These are phyloP conservation scores for Microtus oregoni DNA, from an alignment of 2,113 vertebrate genomes.

Conservation along the genomic window DNA sequence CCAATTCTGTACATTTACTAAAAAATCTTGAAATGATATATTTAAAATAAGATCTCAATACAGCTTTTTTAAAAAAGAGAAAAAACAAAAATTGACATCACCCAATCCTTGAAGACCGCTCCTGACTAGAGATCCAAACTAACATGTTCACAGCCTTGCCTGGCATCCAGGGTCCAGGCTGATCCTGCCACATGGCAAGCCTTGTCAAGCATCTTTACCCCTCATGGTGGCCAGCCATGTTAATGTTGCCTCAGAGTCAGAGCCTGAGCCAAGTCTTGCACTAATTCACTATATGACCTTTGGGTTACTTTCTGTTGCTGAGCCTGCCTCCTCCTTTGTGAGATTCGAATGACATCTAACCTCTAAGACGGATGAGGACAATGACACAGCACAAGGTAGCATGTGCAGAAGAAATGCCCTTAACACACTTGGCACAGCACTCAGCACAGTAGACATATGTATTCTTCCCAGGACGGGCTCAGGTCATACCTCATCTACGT, in stretches of 20 bases:
- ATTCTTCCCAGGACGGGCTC: not conserved
- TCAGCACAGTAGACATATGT: not conserved
- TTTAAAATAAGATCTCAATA: conserved; percentile 38
- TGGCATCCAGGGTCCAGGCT: not conserved
- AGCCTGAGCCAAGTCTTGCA: not conserved
- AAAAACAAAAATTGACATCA: not conserved
- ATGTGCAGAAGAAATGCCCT: not conserved
- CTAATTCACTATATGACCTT: not conserved
- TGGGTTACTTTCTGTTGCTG: not conserved
- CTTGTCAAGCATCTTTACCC: not conserved
- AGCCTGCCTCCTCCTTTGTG: not conserved
- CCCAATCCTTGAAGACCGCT: not conserved
- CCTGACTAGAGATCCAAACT: not conserved
- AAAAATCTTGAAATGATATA: not conserved
- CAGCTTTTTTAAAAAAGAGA: not conserved
- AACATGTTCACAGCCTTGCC: not conserved
- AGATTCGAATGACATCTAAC: not conserved
- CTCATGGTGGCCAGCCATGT: not conserved
- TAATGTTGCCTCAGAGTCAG: not conserved
- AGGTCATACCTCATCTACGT: not conserved
- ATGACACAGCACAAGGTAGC: not conserved
- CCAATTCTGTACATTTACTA: not conserved
- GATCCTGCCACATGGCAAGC: not conserved
- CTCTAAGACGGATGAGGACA: not conserved
- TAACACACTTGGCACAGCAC: not conserved